Evolutionary conservation across 2,113 vertebrate genomes (phyloP).

Genomic region (Chlorodrepanis virens): DNA sequence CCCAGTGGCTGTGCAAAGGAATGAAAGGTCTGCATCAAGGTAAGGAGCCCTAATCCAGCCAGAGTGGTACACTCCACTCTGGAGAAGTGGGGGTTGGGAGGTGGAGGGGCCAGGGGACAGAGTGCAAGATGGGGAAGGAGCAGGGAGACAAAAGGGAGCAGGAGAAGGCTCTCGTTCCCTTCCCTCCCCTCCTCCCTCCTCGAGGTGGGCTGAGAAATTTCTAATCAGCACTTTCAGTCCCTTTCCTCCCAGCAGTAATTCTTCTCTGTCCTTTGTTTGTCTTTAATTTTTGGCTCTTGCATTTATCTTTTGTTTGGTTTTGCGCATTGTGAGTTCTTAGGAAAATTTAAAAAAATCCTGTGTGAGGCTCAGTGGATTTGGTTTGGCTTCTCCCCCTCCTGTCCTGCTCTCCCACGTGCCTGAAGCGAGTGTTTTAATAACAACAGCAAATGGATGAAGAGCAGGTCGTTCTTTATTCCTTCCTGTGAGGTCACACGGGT

Average conservation of each 20-base stretch:
- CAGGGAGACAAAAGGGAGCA: slow-evolving; percentile 22
- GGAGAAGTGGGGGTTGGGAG: slow-evolving; percentile 41
- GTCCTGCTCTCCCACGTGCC: not conserved
- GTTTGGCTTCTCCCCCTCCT: not conserved
- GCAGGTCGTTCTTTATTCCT: not conserved
- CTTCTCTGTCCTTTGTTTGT: slow-evolving; percentile 40
- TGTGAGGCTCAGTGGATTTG: not conserved
- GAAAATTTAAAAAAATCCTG: slow-evolving; percentile 17
- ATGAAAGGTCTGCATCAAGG: slow-evolving; percentile 27
- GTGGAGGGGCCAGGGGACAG: slow-evolving; percentile 3
- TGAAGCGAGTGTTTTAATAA: slow-evolving; percentile 28
- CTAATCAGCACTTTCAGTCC: slow-evolving; percentile 44
- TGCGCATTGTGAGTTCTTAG: slow-evolving; percentile 36
- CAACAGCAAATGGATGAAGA: slow-evolving; percentile 31
- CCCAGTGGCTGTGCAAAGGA: slow-evolving; percentile 9
- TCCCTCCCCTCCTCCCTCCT: not conserved
- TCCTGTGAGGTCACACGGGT: not conserved
- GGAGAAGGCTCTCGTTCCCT: not conserved
- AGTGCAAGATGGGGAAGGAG: slow-evolving; percentile 45
- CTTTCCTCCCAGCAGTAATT: slow-evolving; percentile 33
- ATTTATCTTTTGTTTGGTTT: slow-evolving; percentile 51
- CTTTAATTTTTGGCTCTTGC: slow-evolving; percentile 39
- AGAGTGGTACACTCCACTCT: slow-evolving; percentile 29
- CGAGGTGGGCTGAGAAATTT: slow-evolving; percentile 60
- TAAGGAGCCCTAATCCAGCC: slow-evolving; percentile 31